Conservation (phyloP, 2,797 vertebrate genomes). For the Galaxias olidus region DNA sequence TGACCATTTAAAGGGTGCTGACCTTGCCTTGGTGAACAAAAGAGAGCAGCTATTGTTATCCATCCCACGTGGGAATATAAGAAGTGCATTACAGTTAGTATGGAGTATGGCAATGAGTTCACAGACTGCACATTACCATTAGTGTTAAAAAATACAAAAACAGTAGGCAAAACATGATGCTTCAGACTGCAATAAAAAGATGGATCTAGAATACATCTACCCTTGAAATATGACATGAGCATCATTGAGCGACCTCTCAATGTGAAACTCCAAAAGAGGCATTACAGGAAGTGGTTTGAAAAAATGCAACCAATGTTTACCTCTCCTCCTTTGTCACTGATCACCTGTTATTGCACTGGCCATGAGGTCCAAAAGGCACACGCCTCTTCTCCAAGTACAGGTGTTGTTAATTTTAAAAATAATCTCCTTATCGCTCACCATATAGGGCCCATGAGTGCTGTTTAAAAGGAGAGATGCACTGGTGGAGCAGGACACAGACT, state of each 20-base stretch:
- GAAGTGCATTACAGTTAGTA: no score
- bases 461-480: constrained; percentile 34
- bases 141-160: no score
- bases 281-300: background rate
- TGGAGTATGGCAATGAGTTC: no score
- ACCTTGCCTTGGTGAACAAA: background rate
- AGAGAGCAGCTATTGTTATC: background rate
- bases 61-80: no score
- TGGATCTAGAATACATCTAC: no score
- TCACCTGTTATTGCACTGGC: background rate
- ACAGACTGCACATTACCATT: no score
- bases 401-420: background rate
- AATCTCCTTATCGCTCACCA: constrained; percentile 6
- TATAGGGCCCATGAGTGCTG: constrained; percentile 29
- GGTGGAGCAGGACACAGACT: constrained; percentile 9
- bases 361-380: background rate
- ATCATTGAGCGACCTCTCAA: no score
- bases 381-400: background rate
- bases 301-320: background rate
- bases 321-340: background rate
- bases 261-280: background rate
- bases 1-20: background rate
- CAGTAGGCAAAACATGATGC: no score
- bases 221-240: no score
- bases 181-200: no score